These are phyloP conservation scores for Mirza zaza DNA, from an alignment of 2,113 vertebrate species.

Conservation along the genomic window DNA sequence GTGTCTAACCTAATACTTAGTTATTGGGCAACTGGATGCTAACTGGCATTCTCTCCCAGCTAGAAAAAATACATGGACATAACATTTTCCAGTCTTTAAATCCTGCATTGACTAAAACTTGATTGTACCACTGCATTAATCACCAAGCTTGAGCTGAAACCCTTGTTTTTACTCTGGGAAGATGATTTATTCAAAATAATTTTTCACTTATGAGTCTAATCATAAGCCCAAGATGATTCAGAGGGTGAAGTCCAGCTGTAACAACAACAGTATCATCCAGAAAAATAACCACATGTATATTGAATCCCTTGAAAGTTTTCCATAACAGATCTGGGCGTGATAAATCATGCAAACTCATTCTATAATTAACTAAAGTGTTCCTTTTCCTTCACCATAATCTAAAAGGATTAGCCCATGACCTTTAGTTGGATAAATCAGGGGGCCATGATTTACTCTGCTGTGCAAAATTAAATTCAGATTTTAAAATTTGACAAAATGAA, in stretches of 20 bases:
- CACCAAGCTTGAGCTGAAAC: conserved; percentile 42
- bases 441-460: conserved; percentile 10
- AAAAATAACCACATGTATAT: conserved; percentile 60
- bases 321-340: conserved; percentile 56
- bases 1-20: conserved; percentile 28
- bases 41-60: conserved; percentile 11
- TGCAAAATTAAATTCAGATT: conserved; percentile 65
- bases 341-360: conserved; percentile 71
- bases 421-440: conserved; percentile 60
- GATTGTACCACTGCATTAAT: not conserved
- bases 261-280: conserved; percentile 67
- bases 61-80: conserved; percentile 28
- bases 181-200: conserved; percentile 76
- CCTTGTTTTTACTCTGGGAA: conserved; percentile 75
- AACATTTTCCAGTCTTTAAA: not conserved
- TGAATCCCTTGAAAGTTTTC: conserved; percentile 70
- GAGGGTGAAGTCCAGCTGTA: conserved; percentile 54
- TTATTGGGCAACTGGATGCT: conserved; percentile 50
- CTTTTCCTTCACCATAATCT: conserved; percentile 64
- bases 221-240: conserved; percentile 73
- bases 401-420: conserved; percentile 24
- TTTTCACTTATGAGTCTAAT: conserved; percentile 77
- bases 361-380: conserved; percentile 75
- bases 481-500: conserved; percentile 43
- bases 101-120: conserved; percentile 42